Evolutionary conservation across 1,140 invertebrate species (phyloP).

Genomic region (Reticulitermes speratus): DNA sequence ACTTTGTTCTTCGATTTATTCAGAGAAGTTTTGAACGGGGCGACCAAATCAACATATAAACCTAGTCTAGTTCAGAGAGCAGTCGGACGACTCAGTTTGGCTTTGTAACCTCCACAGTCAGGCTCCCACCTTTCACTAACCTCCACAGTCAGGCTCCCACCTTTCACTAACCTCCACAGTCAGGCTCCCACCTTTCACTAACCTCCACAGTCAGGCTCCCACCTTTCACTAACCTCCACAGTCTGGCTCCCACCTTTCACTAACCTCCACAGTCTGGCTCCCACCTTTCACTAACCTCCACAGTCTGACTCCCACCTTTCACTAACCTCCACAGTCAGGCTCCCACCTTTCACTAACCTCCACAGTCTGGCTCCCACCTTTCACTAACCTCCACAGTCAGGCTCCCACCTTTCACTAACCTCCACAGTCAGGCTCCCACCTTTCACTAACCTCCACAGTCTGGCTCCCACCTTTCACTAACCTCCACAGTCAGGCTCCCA

Average conservation of each 20-base stretch:
- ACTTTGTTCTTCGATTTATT: not conserved
- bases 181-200: not conserved
- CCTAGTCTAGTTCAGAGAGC: not conserved
- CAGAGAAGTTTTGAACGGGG: not conserved
- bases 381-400: not conserved
- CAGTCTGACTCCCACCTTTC: too few relatives aligned
- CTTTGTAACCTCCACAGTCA: not conserved
- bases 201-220: not conserved
- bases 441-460: too few relatives aligned
- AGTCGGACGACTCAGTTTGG: not conserved
- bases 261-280: not conserved
- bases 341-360: too few relatives aligned
- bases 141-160: not conserved
- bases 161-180: not conserved
- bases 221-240: too few relatives aligned
- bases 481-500: not conserved
- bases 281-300: too few relatives aligned
- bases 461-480: too few relatives aligned
- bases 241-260: too few relatives aligned
- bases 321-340: not conserved
- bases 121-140: too few relatives aligned
- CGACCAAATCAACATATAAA: not conserved
- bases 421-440: not conserved
- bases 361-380: too few relatives aligned
- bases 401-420: not conserved